Evolutionary conservation across 92 coral and sea anemone genomes (phyloP), one percentile per base, ranked within the genome.

Genomic region (Plumapathes pennacea): DNA sequence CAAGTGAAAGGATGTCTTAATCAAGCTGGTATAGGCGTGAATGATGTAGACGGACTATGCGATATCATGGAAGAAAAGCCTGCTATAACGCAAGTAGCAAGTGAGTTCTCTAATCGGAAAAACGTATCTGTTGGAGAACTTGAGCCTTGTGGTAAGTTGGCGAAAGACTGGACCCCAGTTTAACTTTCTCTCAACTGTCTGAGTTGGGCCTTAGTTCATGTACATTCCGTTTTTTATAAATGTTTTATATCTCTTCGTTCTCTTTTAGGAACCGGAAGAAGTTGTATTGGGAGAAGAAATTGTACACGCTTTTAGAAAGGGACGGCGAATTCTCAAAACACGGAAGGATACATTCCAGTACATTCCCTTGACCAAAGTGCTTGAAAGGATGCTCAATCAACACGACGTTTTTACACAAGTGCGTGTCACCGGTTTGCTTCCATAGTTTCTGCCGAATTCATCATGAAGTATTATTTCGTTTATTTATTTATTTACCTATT

Each of bases 381-480:
- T 80, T 26, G 50, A 63, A 43, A 53, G 42, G 23, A 22, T 80
- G 50, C 41, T 80, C 37, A 80, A 72, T 38, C 86, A 80, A 57
- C 44, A 61, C 0, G 85, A 80, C 27, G 62, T 80, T 17, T 24
- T 80, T 25, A 32, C 81, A 44, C 74, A 80, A 76, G 75, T 80
- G 60, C 2, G n/a, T n/a, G n/a, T n/a, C n/a, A n/a, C n/a, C n/a
- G n/a, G 10, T 37, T 37, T 10, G 10, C n/a, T n/a, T 37, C 10
- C n/a, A 10, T 37, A 10, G 41, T n/a, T 37, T 37, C n/a, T 37
- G n/a, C n/a, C n/a, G n/a, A n/a, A n/a, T n/a, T n/a, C n/a, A n/a
- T n/a, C n/a, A n/a, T n/a, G n/a, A n/a, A n/a, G n/a, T n/a, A n/a
- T n/a, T n/a, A n/a, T n/a, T n/a, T 8, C 54, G 11, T 48, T n/a